Evolutionary conservation across 2,797 vertebrate species (phyloP).

Genomic region (Anguilla anguilla): DNA sequence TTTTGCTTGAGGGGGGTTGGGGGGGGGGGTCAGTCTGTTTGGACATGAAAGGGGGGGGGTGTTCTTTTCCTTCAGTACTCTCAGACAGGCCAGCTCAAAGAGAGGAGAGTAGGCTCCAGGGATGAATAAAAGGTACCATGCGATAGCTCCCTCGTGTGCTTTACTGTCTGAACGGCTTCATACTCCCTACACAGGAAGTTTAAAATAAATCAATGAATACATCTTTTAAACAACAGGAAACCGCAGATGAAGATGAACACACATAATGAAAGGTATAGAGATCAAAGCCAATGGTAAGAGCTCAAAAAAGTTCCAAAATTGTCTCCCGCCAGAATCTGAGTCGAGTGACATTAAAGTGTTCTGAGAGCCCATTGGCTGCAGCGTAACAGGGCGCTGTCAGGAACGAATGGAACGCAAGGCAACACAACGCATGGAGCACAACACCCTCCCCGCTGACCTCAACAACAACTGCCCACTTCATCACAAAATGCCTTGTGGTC

Average conservation of each 20-base stretch:
- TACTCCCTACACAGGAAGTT: slow-evolving; percentile 81
- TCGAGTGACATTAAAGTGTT: neutral
- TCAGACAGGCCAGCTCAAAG: neutral
- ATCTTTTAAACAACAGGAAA: slow-evolving; percentile 66
- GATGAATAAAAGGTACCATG: neutral
- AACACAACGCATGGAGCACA: neutral
- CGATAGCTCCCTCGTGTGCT: slow-evolving; percentile 31
- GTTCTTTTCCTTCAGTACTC: slow-evolving; percentile 36
- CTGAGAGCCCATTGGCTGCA: neutral
- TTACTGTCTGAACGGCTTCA: slow-evolving; percentile 90
- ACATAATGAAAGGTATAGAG: slow-evolving; percentile 35
- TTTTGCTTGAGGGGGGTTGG: slow-evolving; percentile 5
- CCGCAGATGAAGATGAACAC: slow-evolving; percentile 41
- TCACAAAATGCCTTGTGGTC: neutral
- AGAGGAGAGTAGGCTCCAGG: neutral
- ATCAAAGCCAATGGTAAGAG: neutral
- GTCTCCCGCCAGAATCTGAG: neutral
- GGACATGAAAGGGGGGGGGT: slow-evolving; percentile 45
- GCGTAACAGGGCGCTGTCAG: neutral
- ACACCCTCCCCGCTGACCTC: neutral
- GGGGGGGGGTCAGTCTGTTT: neutral
- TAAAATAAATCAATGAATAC: slow-evolving; percentile 81
- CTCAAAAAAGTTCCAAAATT: neutral
- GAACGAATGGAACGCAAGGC: neutral
- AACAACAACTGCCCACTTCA: neutral